phyloP scores from a whole-genome alignment of 2,888 invertebrate species.

The Sicus ferrugineus region DNA sequence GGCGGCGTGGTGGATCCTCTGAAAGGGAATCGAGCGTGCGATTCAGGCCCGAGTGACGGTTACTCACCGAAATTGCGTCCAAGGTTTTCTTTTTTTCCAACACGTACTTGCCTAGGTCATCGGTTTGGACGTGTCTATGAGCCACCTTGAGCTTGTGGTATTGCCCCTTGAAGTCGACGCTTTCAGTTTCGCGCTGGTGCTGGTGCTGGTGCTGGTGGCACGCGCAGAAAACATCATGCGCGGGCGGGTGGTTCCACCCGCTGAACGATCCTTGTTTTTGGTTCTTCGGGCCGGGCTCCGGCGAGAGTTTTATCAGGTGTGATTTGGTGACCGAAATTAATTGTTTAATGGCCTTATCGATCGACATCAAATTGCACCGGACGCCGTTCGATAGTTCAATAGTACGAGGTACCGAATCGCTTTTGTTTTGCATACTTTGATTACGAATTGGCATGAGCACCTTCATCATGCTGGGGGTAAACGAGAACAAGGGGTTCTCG shows the following conservation, averaged over 20 bases:
- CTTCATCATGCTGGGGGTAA: conserved; percentile 20
- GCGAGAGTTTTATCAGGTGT: neutral
- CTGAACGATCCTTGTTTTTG: neutral
- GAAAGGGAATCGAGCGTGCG: neutral
- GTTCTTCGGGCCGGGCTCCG: neutral
- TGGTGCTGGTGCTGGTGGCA: too few relatives aligned
- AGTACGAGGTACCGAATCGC: conserved; percentile 38
- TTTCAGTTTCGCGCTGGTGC: conserved; percentile 31
- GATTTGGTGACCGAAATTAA: conserved; percentile 34
- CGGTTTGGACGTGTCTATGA: too few relatives aligned
- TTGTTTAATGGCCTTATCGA: conserved; percentile 37
- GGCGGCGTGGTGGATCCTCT: conserved; percentile 1
- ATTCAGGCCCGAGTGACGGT: too few relatives aligned
- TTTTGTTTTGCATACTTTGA: conserved; percentile 37
- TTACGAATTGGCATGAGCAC: conserved; percentile 41
- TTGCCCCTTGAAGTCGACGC: conserved; percentile 35
- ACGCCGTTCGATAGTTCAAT: conserved; percentile 37
- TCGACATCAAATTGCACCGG: conserved; percentile 41
- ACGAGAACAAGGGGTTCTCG: conserved; percentile 32
- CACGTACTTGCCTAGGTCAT: too few relatives aligned
- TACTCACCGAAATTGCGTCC: too few relatives aligned
- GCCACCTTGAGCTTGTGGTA: conserved; percentile 30
- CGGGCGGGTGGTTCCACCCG: conserved; percentile 32
- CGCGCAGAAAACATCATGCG: conserved; percentile 23
- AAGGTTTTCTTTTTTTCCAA: too few relatives aligned